phyloP scores from a whole-genome alignment of 2,113 vertebrate species.

The Oncorhynchus keta region DNA sequence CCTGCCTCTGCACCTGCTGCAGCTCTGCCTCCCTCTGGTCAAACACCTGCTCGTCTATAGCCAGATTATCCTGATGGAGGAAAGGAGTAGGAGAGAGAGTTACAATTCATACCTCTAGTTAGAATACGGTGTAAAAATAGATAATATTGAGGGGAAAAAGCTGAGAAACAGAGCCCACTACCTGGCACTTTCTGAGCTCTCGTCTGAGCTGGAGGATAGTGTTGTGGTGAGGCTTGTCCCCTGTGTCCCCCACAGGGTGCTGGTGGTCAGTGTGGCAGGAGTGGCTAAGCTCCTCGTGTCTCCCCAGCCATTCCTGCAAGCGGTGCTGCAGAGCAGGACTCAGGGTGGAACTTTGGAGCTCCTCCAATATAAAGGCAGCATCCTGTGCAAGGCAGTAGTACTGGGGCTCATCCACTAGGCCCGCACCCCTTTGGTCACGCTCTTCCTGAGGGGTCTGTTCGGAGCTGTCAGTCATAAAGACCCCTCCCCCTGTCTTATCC shows the following conservation, averaged over 20 bases:
- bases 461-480: conserved; percentile 6
- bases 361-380: conserved; percentile 74
- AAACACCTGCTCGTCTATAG: conserved; percentile 69
- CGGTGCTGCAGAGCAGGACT: conserved; percentile 66
- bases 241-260: conserved; percentile 30
- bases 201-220: conserved; percentile 77
- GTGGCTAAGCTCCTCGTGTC: conserved; percentile 68
- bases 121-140: neutral
- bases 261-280: conserved; percentile 31
- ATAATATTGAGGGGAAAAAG: neutral
- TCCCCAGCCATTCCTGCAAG: conserved; percentile 79
- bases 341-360: conserved; percentile 64
- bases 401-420: conserved; percentile 65
- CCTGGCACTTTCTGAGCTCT: conserved; percentile 85
- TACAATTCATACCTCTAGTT: neutral
- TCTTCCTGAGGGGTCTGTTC: conserved; percentile 4
- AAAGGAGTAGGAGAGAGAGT: conserved; percentile 3
- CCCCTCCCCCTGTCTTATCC: conserved; percentile 40
- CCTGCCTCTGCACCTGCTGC: conserved; percentile 66
- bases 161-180: conserved; percentile 51
- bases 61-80: conserved; percentile 73
- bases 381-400: conserved; percentile 79
- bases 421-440: conserved; percentile 68
- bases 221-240: conserved; percentile 64
- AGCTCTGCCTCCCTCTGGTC: conserved; percentile 77